phyloP scores from a whole-genome alignment of 2,113 vertebrate species.

The Scytalopus superciliaris region DNA sequence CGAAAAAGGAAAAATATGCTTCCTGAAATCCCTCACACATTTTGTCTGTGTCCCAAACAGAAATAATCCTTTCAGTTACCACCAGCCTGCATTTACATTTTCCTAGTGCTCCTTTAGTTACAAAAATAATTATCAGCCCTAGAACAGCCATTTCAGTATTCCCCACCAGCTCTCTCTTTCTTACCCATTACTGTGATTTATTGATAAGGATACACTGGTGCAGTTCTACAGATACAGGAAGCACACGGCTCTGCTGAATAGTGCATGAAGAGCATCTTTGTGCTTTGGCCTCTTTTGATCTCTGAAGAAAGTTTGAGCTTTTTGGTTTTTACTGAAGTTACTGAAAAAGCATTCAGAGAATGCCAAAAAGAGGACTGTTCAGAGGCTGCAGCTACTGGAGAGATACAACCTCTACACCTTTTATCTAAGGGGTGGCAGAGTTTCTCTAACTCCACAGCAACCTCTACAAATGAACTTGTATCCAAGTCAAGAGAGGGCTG shows the following conservation, averaged over 20 bases:
- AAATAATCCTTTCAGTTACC: background rate
- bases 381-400: background rate
- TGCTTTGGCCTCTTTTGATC: background rate
- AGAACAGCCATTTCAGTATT: background rate
- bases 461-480: background rate
- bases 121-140: background rate
- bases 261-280: background rate
- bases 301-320: background rate
- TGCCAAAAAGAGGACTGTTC: background rate
- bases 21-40: background rate
- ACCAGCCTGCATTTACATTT: background rate
- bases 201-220: background rate
- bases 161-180: background rate
- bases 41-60: background rate
- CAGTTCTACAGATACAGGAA: background rate
- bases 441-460: background rate
- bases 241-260: background rate
- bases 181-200: conserved; percentile 2
- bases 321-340: background rate
- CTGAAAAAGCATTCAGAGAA: background rate
- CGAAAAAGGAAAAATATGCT: background rate
- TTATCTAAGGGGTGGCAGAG: background rate
- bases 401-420: background rate
- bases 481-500: background rate
- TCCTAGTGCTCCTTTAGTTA: background rate